Base-by-base conservation (phyloP, 2,113 vertebrate species). In the Ciconia boyciana region DNA sequence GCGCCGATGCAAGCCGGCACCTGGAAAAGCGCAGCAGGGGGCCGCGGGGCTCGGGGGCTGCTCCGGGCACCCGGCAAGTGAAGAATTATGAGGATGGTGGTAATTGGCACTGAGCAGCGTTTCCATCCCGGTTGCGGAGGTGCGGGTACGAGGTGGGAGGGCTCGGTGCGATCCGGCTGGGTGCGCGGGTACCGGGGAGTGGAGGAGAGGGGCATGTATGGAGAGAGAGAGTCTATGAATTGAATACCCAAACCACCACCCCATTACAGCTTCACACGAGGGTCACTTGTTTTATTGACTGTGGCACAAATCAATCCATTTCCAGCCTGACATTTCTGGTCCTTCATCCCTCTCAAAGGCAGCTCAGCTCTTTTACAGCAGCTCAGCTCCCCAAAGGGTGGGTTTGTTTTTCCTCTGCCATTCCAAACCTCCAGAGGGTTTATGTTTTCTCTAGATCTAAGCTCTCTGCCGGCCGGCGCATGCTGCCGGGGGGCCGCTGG, bases 271-370 rank as follows among this genome's bases (percentile, higher is more conserved):
- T 44, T 71, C 61, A 22, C 92, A 15, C 5, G 2, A 8, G 36
- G 94, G 94, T 95, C 85, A 34, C 92, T 77, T n/a, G 10, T 79
- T 94, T 93, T 58, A 92, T n/a, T 64, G 90, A 39, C 92, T 54
- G 82, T 58, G 93, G 62, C 83, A 84, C 83, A 2, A 15, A 28
- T 90, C 93, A 87, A 36, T 91, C 87, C 89, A 19, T 48, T 94
- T 49, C 71, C 87, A 86, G 51, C 54, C 94, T 84, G 92, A 54
- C 87, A 51, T 32, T 82, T 86, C 16, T 13, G 90, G 52, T 70
- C 90, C 77, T 75, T 94, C 70, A 72, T 85, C 39, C 75, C 66
- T 54, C 74, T 83, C 91, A 46, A 57, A 60, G 39, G 39, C 39
- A 39, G 39, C 39, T 39, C 39, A 39, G 39, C 70, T 31, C 48